These are phyloP conservation scores for Cephalopholis sonnerati DNA, from an alignment of 2,113 vertebrate genomes.

Conservation along the genomic window DNA sequence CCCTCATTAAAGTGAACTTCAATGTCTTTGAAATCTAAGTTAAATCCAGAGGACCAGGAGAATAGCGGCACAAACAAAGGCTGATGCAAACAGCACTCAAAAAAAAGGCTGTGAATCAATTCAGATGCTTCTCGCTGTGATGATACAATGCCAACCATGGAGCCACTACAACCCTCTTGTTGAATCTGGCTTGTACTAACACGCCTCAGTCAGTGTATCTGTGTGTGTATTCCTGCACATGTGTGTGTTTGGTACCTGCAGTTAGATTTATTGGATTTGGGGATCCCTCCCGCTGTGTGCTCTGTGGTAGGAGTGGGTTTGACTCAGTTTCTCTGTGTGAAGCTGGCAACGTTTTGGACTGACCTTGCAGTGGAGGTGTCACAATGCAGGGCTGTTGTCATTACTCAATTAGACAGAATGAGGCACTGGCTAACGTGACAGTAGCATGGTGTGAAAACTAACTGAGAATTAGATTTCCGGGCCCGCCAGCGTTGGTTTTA, in stretches of 20 bases:
- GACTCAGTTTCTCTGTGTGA: slow-evolving; percentile 74
- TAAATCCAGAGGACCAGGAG: slow-evolving; percentile 15
- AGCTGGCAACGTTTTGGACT: slow-evolving; percentile 65
- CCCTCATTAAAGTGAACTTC: not conserved
- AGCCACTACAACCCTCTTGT: slow-evolving; percentile 21
- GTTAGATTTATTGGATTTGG: slow-evolving; percentile 79
- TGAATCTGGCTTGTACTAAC: slow-evolving; percentile 20
- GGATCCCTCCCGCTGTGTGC: slow-evolving; percentile 61
- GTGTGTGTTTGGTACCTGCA: slow-evolving; percentile 59
- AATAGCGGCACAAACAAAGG: slow-evolving; percentile 14
- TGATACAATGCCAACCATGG: slow-evolving; percentile 32
- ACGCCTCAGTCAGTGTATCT: not conserved
- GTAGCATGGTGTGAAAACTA: slow-evolving; percentile 73
- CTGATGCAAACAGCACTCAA: slow-evolving; percentile 31
- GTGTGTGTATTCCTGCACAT: not conserved
- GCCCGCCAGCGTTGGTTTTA: slow-evolving; percentile 50
- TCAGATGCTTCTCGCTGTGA: slow-evolving; percentile 48
- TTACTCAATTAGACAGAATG: slow-evolving; percentile 83
- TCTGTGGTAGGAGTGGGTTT: slow-evolving; percentile 55
- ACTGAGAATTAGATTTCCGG: slow-evolving; percentile 61
- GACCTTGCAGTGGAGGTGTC: slow-evolving; percentile 79
- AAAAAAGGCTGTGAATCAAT: slow-evolving; percentile 41
- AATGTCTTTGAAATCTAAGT: slow-evolving; percentile 9
- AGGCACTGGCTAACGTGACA: slow-evolving; percentile 73
- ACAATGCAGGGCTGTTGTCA: slow-evolving; percentile 65